Evolutionary conservation across 2,888 invertebrate species (phyloP), one percentile per base, ranked within the genome.

Genomic region (Yponomeuta evonymella): DNA sequence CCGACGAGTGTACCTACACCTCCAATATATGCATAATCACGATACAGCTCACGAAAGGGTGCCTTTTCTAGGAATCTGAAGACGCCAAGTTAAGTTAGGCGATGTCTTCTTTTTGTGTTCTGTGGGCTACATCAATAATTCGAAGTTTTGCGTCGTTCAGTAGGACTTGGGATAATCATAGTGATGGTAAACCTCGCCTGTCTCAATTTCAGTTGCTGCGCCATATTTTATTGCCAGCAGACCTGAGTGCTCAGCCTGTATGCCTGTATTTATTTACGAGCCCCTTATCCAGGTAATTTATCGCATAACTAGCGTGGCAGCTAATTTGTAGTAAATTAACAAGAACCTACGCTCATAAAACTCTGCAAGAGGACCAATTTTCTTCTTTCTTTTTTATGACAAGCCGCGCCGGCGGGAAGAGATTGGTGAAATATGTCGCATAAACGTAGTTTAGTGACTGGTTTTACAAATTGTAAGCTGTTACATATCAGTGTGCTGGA

Each of bases 301-400:
- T 58, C 51, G 51, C 51, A 58, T 58, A 58, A 58, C 51, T 58
- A 15, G 51, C 51, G 51, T 58, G 51, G 51, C 51, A 58, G 51
- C 51, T 58, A 58, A 58, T 58, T 58, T 58, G 51, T 58, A 58
- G 51, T 58, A 58, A 58, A 58, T 58, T 58, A 58, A 58, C 12
- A 58, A 58, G 51, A 58, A 15, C 51, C 15, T 8, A 58, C 15
- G 15, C 12, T 58, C 51, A 12, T 58, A 58, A 58, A 58, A 58
- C 51, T 15, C 15, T 58, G 51, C 51, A 15, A 58, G 15, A 15
- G 3, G 12, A 15, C 15, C 51, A 58, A 58, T 58, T 58, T 58
- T 58, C 51, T 58, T 58, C 12, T 58, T 15, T 1, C 3, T 6
- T 8, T 58, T 15, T 58, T 58, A 58, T 58, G 51, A 58, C 51